Evolutionary conservation across 2,113 vertebrate species (phyloP).

Genomic region (Oceanodroma tethys): DNA sequence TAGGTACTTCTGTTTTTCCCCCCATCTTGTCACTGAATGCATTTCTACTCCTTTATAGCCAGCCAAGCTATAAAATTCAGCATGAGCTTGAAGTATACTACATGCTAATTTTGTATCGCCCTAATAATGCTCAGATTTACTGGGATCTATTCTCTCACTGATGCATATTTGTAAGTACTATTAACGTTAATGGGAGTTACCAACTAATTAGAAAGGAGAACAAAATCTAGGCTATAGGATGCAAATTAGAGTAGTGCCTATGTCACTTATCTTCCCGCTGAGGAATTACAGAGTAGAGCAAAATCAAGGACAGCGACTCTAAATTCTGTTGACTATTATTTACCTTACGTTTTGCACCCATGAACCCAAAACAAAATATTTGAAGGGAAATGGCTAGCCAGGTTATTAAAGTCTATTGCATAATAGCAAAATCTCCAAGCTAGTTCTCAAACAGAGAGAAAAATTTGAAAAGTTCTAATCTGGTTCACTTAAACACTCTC

Average conservation of each 20-base stretch:
- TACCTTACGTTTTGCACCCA: background rate
- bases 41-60: conserved; percentile 42
- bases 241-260: conserved; percentile 46
- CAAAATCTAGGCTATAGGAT: conserved; percentile 65
- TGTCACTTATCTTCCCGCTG: conserved; percentile 31
- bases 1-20: conserved; percentile 32
- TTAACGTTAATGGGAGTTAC: conserved; percentile 70
- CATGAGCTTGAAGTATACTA: conserved; percentile 27
- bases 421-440: background rate
- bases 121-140: conserved; percentile 68
- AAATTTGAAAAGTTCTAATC: background rate
- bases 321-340: conserved; percentile 17
- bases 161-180: conserved; percentile 65
- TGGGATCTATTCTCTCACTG: conserved; percentile 64
- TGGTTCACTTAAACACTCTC: background rate
- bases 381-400: background rate
- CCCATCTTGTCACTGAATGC: conserved; percentile 34
- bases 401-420: background rate
- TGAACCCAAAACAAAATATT: background rate
- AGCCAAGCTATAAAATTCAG: conserved; percentile 65
- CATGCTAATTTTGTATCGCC: conserved; percentile 61
- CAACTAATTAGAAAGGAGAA: conserved; percentile 69
- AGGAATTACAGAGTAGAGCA: conserved; percentile 37
- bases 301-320: background rate
- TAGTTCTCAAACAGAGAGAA: background rate